These are phyloP conservation scores for Acipenser transmontanus DNA, from an alignment of 2,797 vertebrate species.

Conservation along the genomic window DNA sequence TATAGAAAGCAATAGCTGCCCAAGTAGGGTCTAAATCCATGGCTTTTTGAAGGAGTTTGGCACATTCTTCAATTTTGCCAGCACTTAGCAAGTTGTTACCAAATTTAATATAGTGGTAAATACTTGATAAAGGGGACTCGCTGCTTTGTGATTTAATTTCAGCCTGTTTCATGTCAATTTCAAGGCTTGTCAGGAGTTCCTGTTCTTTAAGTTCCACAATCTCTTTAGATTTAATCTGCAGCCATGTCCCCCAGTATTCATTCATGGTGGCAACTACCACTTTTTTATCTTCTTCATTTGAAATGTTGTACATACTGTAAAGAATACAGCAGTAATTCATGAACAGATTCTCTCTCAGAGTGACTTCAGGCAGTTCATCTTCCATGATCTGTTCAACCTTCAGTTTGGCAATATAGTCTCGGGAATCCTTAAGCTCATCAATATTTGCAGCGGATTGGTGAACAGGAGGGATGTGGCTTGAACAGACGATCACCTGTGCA, in stretches of 20 bases:
- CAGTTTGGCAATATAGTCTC: not conserved
- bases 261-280: slow-evolving; percentile 33
- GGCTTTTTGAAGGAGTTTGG: slow-evolving; percentile 24
- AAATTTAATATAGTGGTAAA: slow-evolving; percentile 27
- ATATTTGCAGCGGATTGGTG: slow-evolving; percentile 5
- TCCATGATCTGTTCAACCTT: slow-evolving; percentile 16
- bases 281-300: slow-evolving; percentile 16
- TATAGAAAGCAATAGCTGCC: slow-evolving; percentile 46
- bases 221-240: slow-evolving; percentile 25
- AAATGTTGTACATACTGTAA: slow-evolving; percentile 10
- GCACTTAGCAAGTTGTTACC: slow-evolving; percentile 18
- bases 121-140: slow-evolving; percentile 35
- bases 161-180: slow-evolving; percentile 20
- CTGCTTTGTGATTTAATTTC: slow-evolving; percentile 14
- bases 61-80: slow-evolving; percentile 8
- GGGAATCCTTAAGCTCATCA: slow-evolving; percentile 14
- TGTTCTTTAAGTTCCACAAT: slow-evolving; percentile 4
- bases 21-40: slow-evolving; percentile 28
- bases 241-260: slow-evolving; percentile 38
- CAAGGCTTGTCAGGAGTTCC: slow-evolving; percentile 17
- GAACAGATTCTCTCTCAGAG: slow-evolving; percentile 27
- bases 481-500: slow-evolving; percentile 31
- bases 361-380: slow-evolving; percentile 25
- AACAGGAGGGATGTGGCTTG: slow-evolving; percentile 19
- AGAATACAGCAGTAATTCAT: slow-evolving; percentile 22